Percentiles rank a stretch among this genome's conserved stretches.
Conservation (phyloP, 2,113 vertebrate genomes). For the Calypte anna region DNA sequence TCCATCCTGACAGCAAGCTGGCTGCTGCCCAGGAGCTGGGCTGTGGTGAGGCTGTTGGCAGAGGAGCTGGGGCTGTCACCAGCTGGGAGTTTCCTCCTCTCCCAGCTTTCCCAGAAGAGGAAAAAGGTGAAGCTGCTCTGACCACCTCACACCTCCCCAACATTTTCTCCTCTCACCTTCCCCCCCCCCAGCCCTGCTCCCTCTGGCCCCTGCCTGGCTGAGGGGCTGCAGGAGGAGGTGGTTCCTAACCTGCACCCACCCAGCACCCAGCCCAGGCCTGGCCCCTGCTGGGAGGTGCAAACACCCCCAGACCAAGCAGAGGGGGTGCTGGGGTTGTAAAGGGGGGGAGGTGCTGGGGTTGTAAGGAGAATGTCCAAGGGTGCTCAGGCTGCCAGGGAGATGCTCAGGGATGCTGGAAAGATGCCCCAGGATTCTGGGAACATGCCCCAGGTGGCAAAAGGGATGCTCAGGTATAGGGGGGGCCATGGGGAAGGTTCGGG, state of each 20-base stretch:
- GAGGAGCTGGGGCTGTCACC: too few species aligned
- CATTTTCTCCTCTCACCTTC: neutral
- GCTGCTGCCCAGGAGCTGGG: too few species aligned
- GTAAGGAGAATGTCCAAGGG: neutral
- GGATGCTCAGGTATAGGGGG: too few species aligned
- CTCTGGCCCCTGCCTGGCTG: neutral
- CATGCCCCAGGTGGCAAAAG: too few species aligned
- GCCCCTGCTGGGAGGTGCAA: too few species aligned
- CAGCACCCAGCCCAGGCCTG: too few species aligned
- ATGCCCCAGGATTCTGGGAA: too few species aligned
- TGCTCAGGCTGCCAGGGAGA: neutral
- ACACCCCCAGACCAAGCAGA: too few species aligned
- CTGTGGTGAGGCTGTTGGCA: too few species aligned
- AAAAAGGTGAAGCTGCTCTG: rapidly evolving
- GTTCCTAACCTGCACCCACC: neutral
- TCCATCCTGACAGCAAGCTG: too few species aligned
- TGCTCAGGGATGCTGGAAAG: neutral
- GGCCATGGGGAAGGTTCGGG: rapidly evolving
- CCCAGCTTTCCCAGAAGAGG: neutral
- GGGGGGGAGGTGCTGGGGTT: neutral
- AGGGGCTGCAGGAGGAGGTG: neutral
- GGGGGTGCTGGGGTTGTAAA: too few species aligned
- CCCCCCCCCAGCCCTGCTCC: rapidly evolving
- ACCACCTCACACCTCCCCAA: neutral
- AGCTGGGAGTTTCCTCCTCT: neutral